Conservation (phyloP, 2,113 vertebrate genomes). For the Axis porcinus region DNA sequence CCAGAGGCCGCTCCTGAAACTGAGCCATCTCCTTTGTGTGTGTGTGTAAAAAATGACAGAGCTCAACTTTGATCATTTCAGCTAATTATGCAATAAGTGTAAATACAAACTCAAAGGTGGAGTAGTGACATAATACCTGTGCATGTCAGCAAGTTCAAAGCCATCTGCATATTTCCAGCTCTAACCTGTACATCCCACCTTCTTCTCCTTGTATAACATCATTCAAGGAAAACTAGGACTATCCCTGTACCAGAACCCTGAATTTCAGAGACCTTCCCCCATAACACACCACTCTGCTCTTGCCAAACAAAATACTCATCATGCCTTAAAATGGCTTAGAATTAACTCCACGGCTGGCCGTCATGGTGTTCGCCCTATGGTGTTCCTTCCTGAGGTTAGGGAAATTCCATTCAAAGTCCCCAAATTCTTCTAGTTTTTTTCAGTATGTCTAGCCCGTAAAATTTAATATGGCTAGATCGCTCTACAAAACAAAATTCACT, state of each 20-base stretch:
- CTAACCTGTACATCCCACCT: neutral
- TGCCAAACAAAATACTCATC: slow-evolving; percentile 36
- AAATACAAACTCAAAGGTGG: neutral
- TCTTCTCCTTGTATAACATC: neutral
- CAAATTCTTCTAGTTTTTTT: slow-evolving; percentile 63
- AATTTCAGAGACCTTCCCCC: neutral
- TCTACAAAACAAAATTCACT: slow-evolving; percentile 15
- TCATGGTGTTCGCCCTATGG: neutral
- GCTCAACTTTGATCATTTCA: neutral
- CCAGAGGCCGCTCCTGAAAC: neutral
- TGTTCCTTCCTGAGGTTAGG: slow-evolving; percentile 51
- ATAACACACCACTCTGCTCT: neutral
- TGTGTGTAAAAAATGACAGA: neutral
- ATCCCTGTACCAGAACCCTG: neutral
- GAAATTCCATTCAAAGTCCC: slow-evolving; percentile 77
- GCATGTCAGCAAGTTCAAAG: neutral
- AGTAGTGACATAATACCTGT: neutral
- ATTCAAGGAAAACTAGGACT: neutral
- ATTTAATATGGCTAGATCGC: slow-evolving; percentile 25
- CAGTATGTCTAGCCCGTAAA: neutral
- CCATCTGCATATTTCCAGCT: neutral
- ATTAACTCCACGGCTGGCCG: slow-evolving; percentile 35
- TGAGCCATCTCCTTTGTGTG: fast-evolving
- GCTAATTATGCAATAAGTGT: neutral
- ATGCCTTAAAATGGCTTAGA: slow-evolving; percentile 48